Conservation (phyloP, 2,888 invertebrate genomes). For the Stramonita haemastoma region DNA sequence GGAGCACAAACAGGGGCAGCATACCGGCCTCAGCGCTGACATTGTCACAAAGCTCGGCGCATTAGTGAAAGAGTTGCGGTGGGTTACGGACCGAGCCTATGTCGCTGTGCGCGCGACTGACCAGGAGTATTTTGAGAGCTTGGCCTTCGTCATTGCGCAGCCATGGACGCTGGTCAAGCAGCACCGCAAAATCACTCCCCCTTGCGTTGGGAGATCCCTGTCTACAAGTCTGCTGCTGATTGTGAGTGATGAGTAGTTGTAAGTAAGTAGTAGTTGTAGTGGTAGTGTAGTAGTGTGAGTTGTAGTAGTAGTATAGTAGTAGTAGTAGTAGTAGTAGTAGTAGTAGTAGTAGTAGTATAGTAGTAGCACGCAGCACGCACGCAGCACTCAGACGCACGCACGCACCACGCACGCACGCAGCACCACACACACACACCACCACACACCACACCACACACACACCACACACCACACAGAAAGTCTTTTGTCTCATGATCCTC, state of each 20-base stretch:
- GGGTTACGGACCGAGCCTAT: constrained; percentile 53
- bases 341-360: no score
- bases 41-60: constrained; percentile 51
- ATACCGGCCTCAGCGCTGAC: constrained; percentile 51
- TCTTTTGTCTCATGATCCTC: no score
- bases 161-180: constrained; percentile 57
- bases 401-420: no score
- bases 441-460: no score
- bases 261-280: no score
- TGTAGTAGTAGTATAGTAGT: no score
- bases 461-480: no score
- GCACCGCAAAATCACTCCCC: constrained; percentile 52
- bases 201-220: constrained; percentile 54
- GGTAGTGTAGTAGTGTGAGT: no score
- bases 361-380: no score
- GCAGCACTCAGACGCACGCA: no score
- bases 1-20: constrained; percentile 50
- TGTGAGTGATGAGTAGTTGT: not conserved
- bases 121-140: constrained; percentile 59
- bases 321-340: no score
- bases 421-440: no score
- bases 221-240: constrained; percentile 28
- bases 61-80: constrained; percentile 53
- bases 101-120: constrained; percentile 62
- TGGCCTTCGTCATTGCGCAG: constrained; percentile 51